Evolutionary conservation across 2,888 invertebrate species (phyloP), one percentile per base, ranked within the genome.

Genomic region (Neocrepidodera transversa): DNA sequence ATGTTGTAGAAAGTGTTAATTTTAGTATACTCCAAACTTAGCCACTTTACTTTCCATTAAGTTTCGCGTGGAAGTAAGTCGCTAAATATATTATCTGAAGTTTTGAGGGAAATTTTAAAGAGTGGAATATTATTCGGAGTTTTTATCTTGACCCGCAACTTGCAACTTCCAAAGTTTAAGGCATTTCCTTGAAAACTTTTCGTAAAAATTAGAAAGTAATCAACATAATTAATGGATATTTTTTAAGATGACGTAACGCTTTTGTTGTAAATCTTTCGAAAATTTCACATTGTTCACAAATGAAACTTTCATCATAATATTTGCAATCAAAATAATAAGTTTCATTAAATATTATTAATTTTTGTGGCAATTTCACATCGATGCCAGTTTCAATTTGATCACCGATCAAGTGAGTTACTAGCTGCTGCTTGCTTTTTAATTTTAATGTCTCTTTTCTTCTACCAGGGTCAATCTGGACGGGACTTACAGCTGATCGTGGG

Each of bases 21-120:
- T 45, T 47, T 35, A 47, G 54, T 35, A 54, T 47, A 20, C 45
- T 47, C 16, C 45, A 42, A 54, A 54, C 54, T 54, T 47, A 17
- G 36, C 45, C 54, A 45, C 45, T 54, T 54, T 26, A 54, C 54
- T 54, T 54, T 54, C 54, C 54, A 54, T 54, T 54, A 54, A 54
- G 54, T 45, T 54, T 47, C 32, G 14, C 36, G 13, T 23, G 45
- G 32, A 51, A 58, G 47, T 51, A 51, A 58, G 57, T 47, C 45
- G 50, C 45, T 58, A 58, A 58, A 58, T 58, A 47, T 51, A 58
- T 58, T 58, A 51, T 51, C 58, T 14, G 4, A 47, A 51, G 43
- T 51, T 51, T 57, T 51, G 26, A 51, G 16, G 35, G 28, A 43
- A 51, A 58, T 45, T 58, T 58, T 47, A 45, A 26, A 45, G 32